Percentiles rank a stretch among this genome's conserved stretches.
These are phyloP conservation scores for Hypselothyrea guttata DNA, from an alignment of 2,888 invertebrate species.

Conservation along the genomic window DNA sequence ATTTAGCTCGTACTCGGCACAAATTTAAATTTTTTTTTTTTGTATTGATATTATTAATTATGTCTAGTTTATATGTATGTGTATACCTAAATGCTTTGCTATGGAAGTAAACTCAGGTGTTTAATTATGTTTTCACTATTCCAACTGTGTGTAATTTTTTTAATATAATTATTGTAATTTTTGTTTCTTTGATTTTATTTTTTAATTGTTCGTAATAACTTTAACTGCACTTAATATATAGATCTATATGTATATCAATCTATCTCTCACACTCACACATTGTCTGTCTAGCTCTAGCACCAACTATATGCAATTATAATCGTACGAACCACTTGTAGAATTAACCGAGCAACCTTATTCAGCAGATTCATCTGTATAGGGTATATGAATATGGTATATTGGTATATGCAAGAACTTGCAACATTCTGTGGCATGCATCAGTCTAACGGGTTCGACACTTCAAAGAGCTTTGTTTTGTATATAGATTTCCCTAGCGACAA, in stretches of 20 bases:
- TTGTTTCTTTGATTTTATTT: constrained; percentile 3
- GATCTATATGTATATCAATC: too few relatives aligned
- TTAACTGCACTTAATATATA: neutral
- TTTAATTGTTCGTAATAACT: constrained; percentile 7
- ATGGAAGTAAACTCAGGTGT: constrained; percentile 65
- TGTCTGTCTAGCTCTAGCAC: constrained; percentile 8
- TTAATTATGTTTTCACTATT: constrained; percentile 54
- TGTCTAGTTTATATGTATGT: constrained; percentile 8
- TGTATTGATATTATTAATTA: constrained; percentile 3
- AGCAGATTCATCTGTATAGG: too few relatives aligned
- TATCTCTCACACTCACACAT: constrained; percentile 1
- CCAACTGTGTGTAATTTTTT: constrained; percentile 21
- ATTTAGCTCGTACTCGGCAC: constrained; percentile 34
- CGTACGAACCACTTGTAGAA: neutral
- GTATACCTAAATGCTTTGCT: constrained; percentile 17
- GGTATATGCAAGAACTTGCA: constrained; percentile 22
- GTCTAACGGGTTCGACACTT: constrained; percentile 29
- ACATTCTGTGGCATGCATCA: constrained; percentile 39
- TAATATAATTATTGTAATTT: too few relatives aligned
- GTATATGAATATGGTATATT: constrained; percentile 18
- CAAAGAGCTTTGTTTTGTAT: constrained; percentile 64
- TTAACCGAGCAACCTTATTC: constrained; percentile 8
- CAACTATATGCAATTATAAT: constrained; percentile 11
- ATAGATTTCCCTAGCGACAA: constrained; percentile 58
- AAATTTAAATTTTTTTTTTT: constrained; percentile 8